Evolutionary conservation across 2,797 vertebrate species (phyloP), one percentile per base, ranked within the genome.

Genomic region (Lateolabrax maculatus): DNA sequence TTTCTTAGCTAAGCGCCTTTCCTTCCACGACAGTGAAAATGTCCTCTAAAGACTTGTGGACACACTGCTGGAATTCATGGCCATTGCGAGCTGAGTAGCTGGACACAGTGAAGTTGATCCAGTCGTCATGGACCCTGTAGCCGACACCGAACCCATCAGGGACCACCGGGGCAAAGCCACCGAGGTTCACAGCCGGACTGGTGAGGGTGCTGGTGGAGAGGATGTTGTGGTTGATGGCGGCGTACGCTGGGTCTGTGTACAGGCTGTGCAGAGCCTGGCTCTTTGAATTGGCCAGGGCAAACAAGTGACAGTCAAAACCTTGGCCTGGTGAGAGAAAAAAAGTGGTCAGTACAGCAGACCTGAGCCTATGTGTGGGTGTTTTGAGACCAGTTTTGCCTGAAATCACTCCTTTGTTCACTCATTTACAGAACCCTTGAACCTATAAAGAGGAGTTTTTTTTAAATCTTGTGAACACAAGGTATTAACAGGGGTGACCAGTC

Each of bases 251-350:
- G 87, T 99, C 98, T 23, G 95, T 87, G 77, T 97, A 99, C 25
- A 99, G 85, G 46, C 91, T 90, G 0, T 96, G 98, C 71, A 97
- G 84, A 3, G 90, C 5, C 25, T 81, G 81, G 34, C 95, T 96
- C 86, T 84, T 94, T 21, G 95, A 93, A 21, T 79, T 85, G 48
- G 97, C 96, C 84, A 99, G 80, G 34, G 96, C 94, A 70, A 98
- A 99, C 71, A 99, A 95, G 64, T 99, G 98, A 5, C 98, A 95
- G 92, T 99, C 98, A 84, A 99, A 99, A 6, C 98, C 98, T 90
- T 99, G 97, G 79, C 97, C 98, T 99, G 80, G 61, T n/a, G 62
- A 79, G 19, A 87, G 34, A 15, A 62, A 67, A 61, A 0, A 11
- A 19, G 34, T 1, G 3, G 29, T 81, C 49, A 70, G 21, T 19